These are phyloP conservation scores for Tenualosa ilisha DNA, from an alignment of 2,797 vertebrate species.

Conservation along the genomic window DNA sequence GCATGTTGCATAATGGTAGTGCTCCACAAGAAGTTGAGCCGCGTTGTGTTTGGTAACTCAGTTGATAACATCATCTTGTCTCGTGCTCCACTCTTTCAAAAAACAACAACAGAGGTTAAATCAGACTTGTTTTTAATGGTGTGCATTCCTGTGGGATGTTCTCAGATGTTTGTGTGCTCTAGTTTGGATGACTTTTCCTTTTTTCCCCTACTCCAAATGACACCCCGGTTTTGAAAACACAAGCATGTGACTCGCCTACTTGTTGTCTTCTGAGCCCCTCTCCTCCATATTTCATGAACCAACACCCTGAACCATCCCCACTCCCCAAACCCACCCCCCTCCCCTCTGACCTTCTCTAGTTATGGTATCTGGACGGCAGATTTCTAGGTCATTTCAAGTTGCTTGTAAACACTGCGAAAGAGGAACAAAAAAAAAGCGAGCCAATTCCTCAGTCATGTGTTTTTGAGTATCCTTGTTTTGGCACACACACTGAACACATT, in stretches of 20 bases:
- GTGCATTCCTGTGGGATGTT: conserved; percentile 31
- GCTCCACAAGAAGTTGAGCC: background rate
- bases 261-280: background rate
- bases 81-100: background rate
- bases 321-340: background rate
- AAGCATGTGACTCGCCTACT: conserved; percentile 41
- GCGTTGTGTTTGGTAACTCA: background rate
- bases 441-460: conserved; percentile 61
- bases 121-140: background rate
- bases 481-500: conserved; percentile 52
- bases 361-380: conserved; percentile 69
- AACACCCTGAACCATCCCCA: background rate
- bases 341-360: conserved; percentile 43
- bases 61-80: conserved; percentile 4
- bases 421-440: conserved; percentile 30
- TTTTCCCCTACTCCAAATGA: background rate
- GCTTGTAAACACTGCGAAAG: conserved; percentile 54
- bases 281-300: background rate
- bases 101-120: conserved; percentile 19
- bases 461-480: conserved; percentile 60
- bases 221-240: conserved; percentile 34
- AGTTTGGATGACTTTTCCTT: background rate
- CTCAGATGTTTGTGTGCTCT: conserved; percentile 29
- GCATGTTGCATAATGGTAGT: background rate
- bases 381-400: conserved; percentile 69